Conservation (phyloP, 1,140 invertebrate species). For the Aphaenogaster floridana region DNA sequence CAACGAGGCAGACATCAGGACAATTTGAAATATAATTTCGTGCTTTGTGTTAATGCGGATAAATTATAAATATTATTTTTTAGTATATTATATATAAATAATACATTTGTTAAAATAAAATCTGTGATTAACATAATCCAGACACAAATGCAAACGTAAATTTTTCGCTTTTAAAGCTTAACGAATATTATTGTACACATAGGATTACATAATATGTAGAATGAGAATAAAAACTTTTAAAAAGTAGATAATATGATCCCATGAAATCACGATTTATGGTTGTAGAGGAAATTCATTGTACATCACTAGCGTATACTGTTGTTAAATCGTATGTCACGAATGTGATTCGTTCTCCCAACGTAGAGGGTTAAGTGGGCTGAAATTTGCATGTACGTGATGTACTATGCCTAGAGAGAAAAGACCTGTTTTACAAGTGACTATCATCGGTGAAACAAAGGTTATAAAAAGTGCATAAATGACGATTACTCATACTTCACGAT, state of each 20-base stretch:
- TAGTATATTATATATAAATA: background rate
- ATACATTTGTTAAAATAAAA: constrained; percentile 12
- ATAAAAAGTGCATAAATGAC: constrained; percentile 53
- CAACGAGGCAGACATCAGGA: constrained; percentile 23
- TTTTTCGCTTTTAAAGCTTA: background rate
- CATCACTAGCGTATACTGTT: constrained; percentile 32
- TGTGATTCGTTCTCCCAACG: constrained; percentile 20
- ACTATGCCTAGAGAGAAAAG: constrained; percentile 61
- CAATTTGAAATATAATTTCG: background rate
- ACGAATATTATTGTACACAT: background rate
- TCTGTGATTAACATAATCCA: background rate
- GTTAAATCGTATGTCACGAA: constrained; percentile 18
- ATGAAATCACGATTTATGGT: constrained; percentile 9
- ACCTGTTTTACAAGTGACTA: constrained; percentile 22
- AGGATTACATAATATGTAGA: background rate
- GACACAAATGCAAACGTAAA: background rate
- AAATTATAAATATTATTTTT: background rate
- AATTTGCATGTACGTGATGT: constrained; percentile 72
- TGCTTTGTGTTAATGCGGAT: background rate
- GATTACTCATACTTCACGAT: constrained; percentile 48
- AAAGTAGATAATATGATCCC: background rate
- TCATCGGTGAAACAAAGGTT: constrained; percentile 39
- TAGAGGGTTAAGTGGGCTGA: constrained; percentile 64
- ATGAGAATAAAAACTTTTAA: background rate
- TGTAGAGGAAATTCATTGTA: constrained; percentile 33